Evolutionary conservation across 2,113 vertebrate genomes (phyloP), one percentile per base, ranked within the genome.

Genomic region (Alouatta palliata): DNA sequence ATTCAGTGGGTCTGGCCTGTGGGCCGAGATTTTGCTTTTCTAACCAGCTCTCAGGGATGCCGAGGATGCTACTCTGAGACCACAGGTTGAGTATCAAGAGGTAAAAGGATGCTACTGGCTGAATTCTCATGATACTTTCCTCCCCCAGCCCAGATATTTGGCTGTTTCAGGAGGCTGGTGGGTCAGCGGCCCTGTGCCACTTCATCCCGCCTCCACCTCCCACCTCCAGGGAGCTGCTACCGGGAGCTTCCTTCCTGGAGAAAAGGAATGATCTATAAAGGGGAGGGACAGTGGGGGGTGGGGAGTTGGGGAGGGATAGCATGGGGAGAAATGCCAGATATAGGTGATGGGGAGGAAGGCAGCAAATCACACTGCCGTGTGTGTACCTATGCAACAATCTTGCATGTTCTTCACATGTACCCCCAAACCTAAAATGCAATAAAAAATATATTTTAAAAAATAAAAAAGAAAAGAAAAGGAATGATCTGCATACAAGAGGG

Each of bases 111-210:
- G 11, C 70, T 68, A 2, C 9, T 5, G 30, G 40, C 23, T 25
- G 30, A 40, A 25, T 49, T 40, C 54, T 0, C 0, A 0, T 0
- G 32, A 23, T 0, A 1, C 76, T 49, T 43, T 25, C 80, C n/a
- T 61, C 12, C 58, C 19, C 49, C 8, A 32, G 54, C 49, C 49
- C 1, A 0, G 70, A 70, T n/a, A 16, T 19, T 13, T 5, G 16
- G 71, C 70, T 92, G 76, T 92, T 95, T 95, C 47, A 30, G 83
- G 91, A 90, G 54, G 37, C n/a, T 75, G 32, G 8, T 83, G 61
- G 52, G 54, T 88, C 58, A 91, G 47, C 89, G 85, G 90, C 71
- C 70, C 70, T 43, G 52, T 10, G 4, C 1, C 32, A 5, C 61
- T 95, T 17, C 1, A 8, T 19, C 77, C 47, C 3, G 0, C 43